Conservation (phyloP, 1,140 invertebrate species). For the Trinorchestia longiramus region DNA sequence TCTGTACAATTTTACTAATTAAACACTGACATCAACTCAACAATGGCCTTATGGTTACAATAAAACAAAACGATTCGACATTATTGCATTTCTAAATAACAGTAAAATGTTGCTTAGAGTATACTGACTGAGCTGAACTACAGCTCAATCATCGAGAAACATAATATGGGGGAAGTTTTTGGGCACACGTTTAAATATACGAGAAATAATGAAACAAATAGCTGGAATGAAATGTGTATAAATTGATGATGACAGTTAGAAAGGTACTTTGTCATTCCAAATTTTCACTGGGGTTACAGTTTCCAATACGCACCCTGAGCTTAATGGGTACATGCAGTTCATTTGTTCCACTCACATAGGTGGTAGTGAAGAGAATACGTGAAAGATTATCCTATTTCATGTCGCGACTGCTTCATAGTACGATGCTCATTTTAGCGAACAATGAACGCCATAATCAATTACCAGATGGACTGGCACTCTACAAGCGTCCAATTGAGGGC, state of each 20-base stretch:
- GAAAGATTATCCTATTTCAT: too few species aligned
- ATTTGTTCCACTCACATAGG: too few species aligned
- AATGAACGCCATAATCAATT: too few species aligned
- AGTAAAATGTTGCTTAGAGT: neutral
- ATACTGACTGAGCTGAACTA: neutral
- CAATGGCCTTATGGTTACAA: constrained; percentile 19
- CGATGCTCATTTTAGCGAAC: too few species aligned
- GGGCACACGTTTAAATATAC: neutral
- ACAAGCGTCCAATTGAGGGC: too few species aligned
- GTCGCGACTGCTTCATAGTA: too few species aligned
- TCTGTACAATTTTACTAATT: constrained; percentile 33
- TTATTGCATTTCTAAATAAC: constrained; percentile 15
- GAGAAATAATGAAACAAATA: neutral
- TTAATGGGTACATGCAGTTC: neutral
- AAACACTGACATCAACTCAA: constrained; percentile 49
- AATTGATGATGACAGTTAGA: neutral
- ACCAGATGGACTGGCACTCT: too few species aligned
- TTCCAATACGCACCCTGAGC: neutral
- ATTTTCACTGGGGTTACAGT: neutral
- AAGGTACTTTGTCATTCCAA: neutral
- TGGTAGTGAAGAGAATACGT: too few species aligned
- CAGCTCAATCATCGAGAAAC: neutral
- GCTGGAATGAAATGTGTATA: neutral
- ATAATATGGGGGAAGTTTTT: neutral
- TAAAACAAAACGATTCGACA: neutral